These are phyloP conservation scores for Propithecus coquereli DNA, from an alignment of 2,113 vertebrate species.

Conservation along the genomic window DNA sequence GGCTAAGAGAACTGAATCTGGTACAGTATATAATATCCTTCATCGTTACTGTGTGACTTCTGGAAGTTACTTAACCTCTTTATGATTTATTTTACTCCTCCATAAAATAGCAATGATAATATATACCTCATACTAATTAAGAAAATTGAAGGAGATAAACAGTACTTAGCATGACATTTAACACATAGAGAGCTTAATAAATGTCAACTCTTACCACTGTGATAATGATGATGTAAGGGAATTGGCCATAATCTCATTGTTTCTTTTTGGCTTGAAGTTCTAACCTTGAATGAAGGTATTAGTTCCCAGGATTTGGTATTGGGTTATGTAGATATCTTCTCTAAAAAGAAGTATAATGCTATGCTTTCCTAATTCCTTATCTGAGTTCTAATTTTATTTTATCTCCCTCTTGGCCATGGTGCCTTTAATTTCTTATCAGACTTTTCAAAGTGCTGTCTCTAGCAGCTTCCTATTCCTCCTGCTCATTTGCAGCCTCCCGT, in stretches of 20 bases:
- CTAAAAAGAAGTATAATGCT: neutral
- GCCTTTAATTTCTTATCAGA: neutral
- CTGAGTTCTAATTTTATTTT: neutral
- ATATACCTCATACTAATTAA: neutral
- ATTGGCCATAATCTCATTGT: neutral
- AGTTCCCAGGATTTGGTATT: neutral
- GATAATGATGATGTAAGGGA: neutral
- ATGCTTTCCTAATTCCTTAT: neutral
- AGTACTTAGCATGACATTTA: neutral
- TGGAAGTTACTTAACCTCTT: neutral
- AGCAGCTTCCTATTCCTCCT: neutral
- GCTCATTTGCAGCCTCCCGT: neutral
- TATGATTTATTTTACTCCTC: neutral
- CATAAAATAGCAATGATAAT: neutral
- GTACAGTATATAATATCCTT: neutral
- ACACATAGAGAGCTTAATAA: neutral
- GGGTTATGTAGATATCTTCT: neutral
- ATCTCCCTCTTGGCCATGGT: neutral
- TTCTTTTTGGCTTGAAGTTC: constrained; percentile 17
- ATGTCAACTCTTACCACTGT: neutral
- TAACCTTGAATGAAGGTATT: neutral
- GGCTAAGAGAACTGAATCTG: neutral
- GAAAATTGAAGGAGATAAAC: neutral
- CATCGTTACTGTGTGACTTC: neutral
- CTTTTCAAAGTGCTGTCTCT: neutral